Percentiles rank a stretch among this genome's conserved stretches.
Conservation (phyloP, 1,140 invertebrate species). For the Bombus affinis region DNA sequence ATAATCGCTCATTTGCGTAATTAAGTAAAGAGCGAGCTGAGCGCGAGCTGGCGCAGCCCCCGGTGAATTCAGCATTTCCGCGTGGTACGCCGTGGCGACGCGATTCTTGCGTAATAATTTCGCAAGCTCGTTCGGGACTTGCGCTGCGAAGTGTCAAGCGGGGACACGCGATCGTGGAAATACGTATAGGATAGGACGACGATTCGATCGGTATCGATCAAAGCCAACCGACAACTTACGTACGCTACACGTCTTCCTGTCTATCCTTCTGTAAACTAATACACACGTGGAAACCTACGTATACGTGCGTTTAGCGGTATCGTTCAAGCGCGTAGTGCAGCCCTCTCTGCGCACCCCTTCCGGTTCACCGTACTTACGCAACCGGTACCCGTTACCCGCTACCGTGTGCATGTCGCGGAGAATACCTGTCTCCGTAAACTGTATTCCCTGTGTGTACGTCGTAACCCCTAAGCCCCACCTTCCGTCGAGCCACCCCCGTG, state of each 20-base stretch:
- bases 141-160: not conserved
- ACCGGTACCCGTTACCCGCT: conserved; percentile 58
- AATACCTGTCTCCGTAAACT: conserved; percentile 67
- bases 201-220: conserved; percentile 53
- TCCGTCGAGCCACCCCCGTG: conserved; percentile 32
- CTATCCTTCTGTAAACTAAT: conserved; percentile 27
- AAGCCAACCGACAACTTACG: not conserved
- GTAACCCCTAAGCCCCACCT: conserved; percentile 58
- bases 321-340: conserved; percentile 41
- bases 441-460: conserved; percentile 54
- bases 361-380: conserved; percentile 61
- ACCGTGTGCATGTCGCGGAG: conserved; percentile 61
- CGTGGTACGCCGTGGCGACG: not conserved
- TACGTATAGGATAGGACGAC: not conserved
- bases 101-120: conserved; percentile 37
- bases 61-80: conserved; percentile 12
- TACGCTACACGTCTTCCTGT: not conserved
- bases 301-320: conserved; percentile 30
- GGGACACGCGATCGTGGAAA: not conserved
- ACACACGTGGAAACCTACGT: conserved; percentile 47
- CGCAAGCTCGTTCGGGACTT: too few relatives aligned
- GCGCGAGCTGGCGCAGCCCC: not conserved
- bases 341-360: conserved; percentile 24
- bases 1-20: conserved; percentile 55
- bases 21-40: conserved; percentile 38